These are phyloP conservation scores for Metellina segmentata DNA, from an alignment of 2,888 invertebrate genomes.

Conservation along the genomic window DNA sequence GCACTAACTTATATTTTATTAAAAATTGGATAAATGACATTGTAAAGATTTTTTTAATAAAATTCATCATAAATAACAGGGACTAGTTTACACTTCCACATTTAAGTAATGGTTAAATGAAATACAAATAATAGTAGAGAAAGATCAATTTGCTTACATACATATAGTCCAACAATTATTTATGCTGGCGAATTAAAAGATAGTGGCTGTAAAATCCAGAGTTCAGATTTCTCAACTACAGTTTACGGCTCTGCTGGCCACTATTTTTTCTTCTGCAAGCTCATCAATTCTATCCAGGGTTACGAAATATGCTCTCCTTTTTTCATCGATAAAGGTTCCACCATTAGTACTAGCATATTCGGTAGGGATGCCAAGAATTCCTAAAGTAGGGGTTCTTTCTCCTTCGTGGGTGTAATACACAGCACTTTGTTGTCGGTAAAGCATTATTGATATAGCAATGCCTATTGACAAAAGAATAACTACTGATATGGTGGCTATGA, in stretches of 20 bases:
- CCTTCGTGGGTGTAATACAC: constrained; percentile 91
- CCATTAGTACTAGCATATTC: constrained; percentile 58
- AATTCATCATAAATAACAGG: not conserved
- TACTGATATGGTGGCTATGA: constrained; percentile 83
- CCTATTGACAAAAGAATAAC: constrained; percentile 83
- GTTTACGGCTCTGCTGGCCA: constrained; percentile 30
- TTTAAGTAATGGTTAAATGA: constrained; percentile 6
- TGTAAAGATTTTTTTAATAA: too few relatives aligned
- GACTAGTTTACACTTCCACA: not conserved
- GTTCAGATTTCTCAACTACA: constrained; percentile 32
- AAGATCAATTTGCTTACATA: not conserved
- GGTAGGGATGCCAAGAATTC: constrained; percentile 77
- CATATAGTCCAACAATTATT: constrained; percentile 21
- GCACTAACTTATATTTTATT: too few relatives aligned
- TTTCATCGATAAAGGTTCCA: constrained; percentile 61
- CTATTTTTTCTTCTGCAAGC: constrained; percentile 73
- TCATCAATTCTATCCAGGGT: constrained; percentile 73
- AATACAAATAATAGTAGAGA: not conserved
- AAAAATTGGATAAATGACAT: too few relatives aligned
- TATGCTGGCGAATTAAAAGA: constrained; percentile 25
- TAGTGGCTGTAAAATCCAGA: constrained; percentile 10
- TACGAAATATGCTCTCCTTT: constrained; percentile 66
- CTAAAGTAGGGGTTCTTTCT: constrained; percentile 82
- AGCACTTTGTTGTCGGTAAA: constrained; percentile 86
- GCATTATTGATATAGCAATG: constrained; percentile 84